Evolutionary conservation across 2,113 vertebrate species (phyloP), one percentile per base, ranked within the genome.

Genomic region (Procavia capensis): DNA sequence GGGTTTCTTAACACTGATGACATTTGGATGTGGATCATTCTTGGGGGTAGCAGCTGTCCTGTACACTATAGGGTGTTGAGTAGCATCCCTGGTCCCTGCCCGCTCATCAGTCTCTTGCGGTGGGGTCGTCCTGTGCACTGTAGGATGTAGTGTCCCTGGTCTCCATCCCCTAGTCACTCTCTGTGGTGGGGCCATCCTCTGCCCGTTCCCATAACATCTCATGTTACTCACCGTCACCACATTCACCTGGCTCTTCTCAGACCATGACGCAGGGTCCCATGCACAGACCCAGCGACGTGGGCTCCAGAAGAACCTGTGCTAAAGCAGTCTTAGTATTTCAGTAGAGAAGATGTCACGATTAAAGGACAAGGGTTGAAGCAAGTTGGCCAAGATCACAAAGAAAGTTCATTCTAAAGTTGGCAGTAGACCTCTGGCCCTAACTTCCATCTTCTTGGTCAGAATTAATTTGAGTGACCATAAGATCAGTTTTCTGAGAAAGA

Each of bases 371-470:
- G 19, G 79, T 90, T 97, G 80, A 75, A 94, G 85, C 41, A 90
- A 83, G 75, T 91, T 88, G 83, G 81, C 72, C 59, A 92, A 68
- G n/a, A 85, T 96, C 31, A 72, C 89, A 94, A 84, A 81, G 57
- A 63, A 85, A 90, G 57, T 76, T 66, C 43, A 70, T 79, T 76
- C 74, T 93, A 70, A 96, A 85, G 61, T 34, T 90, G 57, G 36
- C 50, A 81, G 70, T 78, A 85, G 43, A 22, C 81, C 45, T 74
- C 19, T 84, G 80, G 57, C 24, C 43, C 41, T 27, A 24, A 25
- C 14, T 68, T 84, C 70, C 27, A 76, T 91, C 81, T 57, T 92
- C 64, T 96, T n/a, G 13, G 34, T 94, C 59, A 95, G 17, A 89
- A 47, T 47, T 68, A 17, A 5, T 25, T 34, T 47, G 27, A 86